Evolutionary conservation across 2,113 vertebrate species (phyloP).

Genomic region (Machaerirhynchus nigripectus): DNA sequence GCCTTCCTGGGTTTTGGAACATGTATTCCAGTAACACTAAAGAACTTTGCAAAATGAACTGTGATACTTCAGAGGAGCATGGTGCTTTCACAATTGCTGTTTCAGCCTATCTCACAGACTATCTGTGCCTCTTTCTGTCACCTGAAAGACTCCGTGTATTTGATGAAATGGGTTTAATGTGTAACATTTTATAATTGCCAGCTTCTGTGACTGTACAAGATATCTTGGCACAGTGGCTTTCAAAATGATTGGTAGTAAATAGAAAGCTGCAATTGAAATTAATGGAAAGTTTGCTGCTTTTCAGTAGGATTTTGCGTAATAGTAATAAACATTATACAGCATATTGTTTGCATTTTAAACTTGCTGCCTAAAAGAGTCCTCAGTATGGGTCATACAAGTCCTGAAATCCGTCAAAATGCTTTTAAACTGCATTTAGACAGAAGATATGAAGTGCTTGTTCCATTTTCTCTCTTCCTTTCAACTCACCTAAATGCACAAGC

Average conservation of each 20-base stretch:
- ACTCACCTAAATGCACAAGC: not conserved
- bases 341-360: slow-evolving; percentile 8
- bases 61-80: not conserved
- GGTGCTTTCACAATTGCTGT: not conserved
- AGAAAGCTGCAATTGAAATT: not conserved
- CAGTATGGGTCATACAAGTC: not conserved
- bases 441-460: not conserved
- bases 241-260: not conserved
- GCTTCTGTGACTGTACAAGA: not conserved
- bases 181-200: not conserved
- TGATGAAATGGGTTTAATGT: not conserved
- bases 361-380: not conserved
- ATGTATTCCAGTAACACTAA: not conserved
- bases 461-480: not conserved
- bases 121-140: not conserved
- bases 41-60: not conserved
- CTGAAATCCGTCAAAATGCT: not conserved
- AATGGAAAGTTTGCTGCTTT: not conserved
- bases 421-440: not conserved
- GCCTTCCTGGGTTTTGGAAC: not conserved
- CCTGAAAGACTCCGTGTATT: not conserved
- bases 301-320: not conserved
- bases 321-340: not conserved
- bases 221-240: not conserved
- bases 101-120: not conserved